Conservation (phyloP, 2,797 vertebrate species). For the Sebastes itinus region DNA sequence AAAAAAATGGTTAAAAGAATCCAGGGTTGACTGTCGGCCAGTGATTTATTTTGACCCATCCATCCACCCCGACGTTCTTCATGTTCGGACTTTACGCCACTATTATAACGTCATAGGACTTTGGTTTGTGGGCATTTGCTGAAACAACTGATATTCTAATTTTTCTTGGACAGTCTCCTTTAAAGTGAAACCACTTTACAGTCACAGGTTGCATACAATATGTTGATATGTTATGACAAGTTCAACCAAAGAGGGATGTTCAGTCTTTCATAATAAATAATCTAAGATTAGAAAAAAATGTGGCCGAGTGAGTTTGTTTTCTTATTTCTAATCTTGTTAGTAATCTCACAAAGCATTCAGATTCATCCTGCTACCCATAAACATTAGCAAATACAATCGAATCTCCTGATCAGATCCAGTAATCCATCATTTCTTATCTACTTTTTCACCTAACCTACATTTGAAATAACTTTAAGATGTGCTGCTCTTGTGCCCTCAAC, state of each 20-base stretch:
- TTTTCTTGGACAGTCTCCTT: neutral
- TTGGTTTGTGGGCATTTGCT: neutral
- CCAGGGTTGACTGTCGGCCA: neutral
- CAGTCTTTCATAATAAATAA: neutral
- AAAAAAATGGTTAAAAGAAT: too few relatives aligned
- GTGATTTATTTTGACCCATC: neutral
- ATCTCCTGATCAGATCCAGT: neutral
- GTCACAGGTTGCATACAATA: neutral
- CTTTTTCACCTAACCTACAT: neutral
- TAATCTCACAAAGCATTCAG: neutral
- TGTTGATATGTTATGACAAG: neutral
- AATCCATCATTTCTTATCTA: slow-evolving; percentile 5
- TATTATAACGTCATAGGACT: neutral
- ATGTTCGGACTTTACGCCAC: neutral
- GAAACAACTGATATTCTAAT: neutral
- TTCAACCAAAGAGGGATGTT: neutral
- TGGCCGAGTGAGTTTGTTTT: neutral
- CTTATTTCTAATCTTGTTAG: neutral
- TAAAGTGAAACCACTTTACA: neutral
- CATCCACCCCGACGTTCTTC: neutral
- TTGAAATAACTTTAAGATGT: slow-evolving; percentile 29
- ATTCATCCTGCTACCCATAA: neutral
- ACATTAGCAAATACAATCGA: neutral
- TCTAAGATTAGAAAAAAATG: neutral
- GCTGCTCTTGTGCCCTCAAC: neutral